These are phyloP conservation scores for Meandrina meandrites DNA, from an alignment of 92 coral and sea anemone genomes.

Conservation along the genomic window DNA sequence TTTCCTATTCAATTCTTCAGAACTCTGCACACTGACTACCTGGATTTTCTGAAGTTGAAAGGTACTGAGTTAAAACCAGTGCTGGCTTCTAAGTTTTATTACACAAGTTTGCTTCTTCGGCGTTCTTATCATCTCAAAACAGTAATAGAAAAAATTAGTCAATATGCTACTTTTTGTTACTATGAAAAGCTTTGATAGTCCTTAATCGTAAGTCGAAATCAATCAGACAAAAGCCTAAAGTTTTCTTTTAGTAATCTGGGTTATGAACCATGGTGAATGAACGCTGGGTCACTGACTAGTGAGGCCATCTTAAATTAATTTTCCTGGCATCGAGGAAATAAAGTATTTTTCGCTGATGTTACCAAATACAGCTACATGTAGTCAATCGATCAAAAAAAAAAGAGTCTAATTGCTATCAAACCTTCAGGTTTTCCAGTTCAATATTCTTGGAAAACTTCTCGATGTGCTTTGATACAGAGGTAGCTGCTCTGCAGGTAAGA, in stretches of 20 bases:
- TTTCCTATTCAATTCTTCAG: constrained; percentile 36
- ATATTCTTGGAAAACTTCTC: constrained; percentile 66
- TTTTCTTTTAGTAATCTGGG: background rate
- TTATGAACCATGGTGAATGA: background rate
- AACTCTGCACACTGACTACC: constrained; percentile 42
- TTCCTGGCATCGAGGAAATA: too few relatives aligned
- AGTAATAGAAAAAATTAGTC: too few relatives aligned
- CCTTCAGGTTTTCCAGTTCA: constrained; percentile 91
- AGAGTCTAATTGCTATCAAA: background rate
- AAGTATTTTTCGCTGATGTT: background rate
- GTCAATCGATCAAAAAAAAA: background rate
- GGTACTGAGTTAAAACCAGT: background rate
- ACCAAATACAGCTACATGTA: background rate
- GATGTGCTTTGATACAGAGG: constrained; percentile 62
- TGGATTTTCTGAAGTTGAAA: constrained; percentile 70
- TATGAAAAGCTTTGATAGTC: background rate
- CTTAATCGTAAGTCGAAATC: background rate
- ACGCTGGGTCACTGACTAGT: too few relatives aligned
- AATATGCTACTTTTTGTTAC: too few relatives aligned
- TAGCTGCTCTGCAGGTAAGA: constrained; percentile 77
- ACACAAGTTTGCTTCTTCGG: background rate
- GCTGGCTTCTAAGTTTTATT: background rate
- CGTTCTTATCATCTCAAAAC: background rate
- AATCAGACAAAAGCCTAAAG: background rate
- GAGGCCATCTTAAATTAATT: too few relatives aligned